Conservation (phyloP, 2,797 vertebrate species). For the Dryobates pubescens region DNA sequence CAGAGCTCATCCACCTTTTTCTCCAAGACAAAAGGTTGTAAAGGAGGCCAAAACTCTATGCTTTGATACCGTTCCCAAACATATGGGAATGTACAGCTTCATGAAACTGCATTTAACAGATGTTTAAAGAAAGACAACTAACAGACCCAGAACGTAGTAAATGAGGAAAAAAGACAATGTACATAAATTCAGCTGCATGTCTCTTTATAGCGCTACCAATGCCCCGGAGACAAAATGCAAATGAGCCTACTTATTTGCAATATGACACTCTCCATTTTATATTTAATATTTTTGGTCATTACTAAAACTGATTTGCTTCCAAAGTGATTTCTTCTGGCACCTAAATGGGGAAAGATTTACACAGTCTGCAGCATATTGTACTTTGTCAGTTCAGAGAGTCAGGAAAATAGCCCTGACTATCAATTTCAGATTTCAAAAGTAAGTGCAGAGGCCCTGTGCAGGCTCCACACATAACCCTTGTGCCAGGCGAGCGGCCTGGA, state of each 20-base stretch:
- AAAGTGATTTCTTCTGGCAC: constrained; percentile 64
- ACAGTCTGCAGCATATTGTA: constrained; percentile 41
- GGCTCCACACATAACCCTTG: constrained; percentile 13
- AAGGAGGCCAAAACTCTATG: constrained; percentile 67
- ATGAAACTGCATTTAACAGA: constrained; percentile 81
- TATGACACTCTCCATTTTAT: constrained; percentile 68
- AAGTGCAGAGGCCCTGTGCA: constrained; percentile 37
- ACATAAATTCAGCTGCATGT: constrained; percentile 64
- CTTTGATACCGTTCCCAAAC: constrained; percentile 79
- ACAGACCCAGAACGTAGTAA: constrained; percentile 76
- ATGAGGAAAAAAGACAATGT: constrained; percentile 74
- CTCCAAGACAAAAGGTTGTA: constrained; percentile 71
- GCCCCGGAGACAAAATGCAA: constrained; percentile 71
- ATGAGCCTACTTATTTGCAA: constrained; percentile 70
- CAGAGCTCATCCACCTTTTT: constrained; percentile 54
- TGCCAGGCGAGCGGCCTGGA: constrained; percentile 45
- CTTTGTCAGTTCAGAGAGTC: constrained; percentile 50
- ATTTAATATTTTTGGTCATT: constrained; percentile 69
- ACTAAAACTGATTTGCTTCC: constrained; percentile 67
- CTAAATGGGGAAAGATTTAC: constrained; percentile 67
- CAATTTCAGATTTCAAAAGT: constrained; percentile 47
- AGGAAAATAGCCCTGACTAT: constrained; percentile 37
- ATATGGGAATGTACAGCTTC: constrained; percentile 79
- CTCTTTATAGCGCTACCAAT: constrained; percentile 58
- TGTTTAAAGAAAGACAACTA: constrained; percentile 81